Evolutionary conservation across 2,888 invertebrate genomes (phyloP), one percentile per base, ranked within the genome.

Genomic region (Xestia c-nigrum): DNA sequence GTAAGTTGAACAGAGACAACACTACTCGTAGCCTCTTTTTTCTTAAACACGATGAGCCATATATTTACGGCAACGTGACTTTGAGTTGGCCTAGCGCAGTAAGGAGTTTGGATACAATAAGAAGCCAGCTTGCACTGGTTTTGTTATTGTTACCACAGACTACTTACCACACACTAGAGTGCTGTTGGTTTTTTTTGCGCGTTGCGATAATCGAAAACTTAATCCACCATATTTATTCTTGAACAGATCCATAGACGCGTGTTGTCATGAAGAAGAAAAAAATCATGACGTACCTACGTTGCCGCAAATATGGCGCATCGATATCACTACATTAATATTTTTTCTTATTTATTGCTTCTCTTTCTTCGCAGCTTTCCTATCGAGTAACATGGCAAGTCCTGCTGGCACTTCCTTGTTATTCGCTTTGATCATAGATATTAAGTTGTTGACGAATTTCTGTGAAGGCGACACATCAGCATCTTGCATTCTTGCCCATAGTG

Each of bases 401-500:
- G 91, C 21, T 0, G 97, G 96, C 9, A 96, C 77, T 0, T 89
- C 86, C 38, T 87, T 93, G 14, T 96, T 94, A 81, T 95, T 95
- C 0, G 94, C 89, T 70, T 92, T 94, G 31, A 95, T 89, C 7
- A 97, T 82, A 0, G 94, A 91, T 63, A 92, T 91, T 0, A 97
- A 81, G 52, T 92, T 93, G 7, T 89, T 86, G 0, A 96, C 83
- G 77, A 97, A 94, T 83, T 95, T 95, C 86, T 94, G 91, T 0
- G 95, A 94, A 0, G 97, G 95, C 0, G 89, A 89, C 21, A 95
- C 83, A 78, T 97, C 94, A 0, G 89, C 88, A 38, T 97, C 97
- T 85, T 96, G 95, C 93, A 97, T 95, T 80, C 92, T 92, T 50
- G 91, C 91, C 95, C 97, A 97, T 9, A 97, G 93, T 0, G 90